These are phyloP conservation scores for Ceramica pisi DNA, from an alignment of 2,888 invertebrate genomes.

Conservation along the genomic window DNA sequence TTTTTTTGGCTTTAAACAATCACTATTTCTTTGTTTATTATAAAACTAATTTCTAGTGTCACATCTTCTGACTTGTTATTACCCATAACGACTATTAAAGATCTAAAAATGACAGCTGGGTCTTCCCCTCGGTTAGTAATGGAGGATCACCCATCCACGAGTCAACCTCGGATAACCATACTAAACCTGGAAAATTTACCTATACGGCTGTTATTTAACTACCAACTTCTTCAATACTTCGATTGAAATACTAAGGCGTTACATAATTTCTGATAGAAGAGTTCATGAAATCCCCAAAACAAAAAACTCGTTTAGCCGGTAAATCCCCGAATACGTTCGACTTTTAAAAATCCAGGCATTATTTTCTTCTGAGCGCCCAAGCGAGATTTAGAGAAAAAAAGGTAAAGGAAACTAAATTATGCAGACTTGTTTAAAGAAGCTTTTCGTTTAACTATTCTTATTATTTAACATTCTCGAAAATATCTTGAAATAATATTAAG, in stretches of 20 bases:
- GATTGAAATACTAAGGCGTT: conserved; percentile 11
- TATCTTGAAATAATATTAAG: background rate
- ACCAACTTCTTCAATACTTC: background rate
- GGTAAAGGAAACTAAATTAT: conserved; percentile 27
- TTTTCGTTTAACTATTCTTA: background rate
- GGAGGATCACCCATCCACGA: too few relatives aligned
- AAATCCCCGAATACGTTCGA: conserved; percentile 51
- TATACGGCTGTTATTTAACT: too few relatives aligned
- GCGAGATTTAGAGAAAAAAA: conserved; percentile 22
- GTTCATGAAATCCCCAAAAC: conserved; percentile 42
- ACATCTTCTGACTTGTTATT: too few relatives aligned
- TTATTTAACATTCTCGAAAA: background rate
- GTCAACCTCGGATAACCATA: too few relatives aligned
- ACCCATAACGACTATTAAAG: too few relatives aligned
- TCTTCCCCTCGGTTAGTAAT: too few relatives aligned
- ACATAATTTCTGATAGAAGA: background rate
- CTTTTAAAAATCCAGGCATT: conserved; percentile 42
- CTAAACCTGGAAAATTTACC: too few relatives aligned
- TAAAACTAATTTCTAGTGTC: too few relatives aligned
- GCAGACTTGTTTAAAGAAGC: background rate
- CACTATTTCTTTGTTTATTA: too few relatives aligned
- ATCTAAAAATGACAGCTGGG: too few relatives aligned
- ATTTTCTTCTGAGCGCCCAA: conserved; percentile 15
- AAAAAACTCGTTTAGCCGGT: conserved; percentile 39
- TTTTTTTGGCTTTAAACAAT: too few relatives aligned